Conservation (phyloP, 2,888 invertebrate species). For the Patella ulyssiponensis region DNA sequence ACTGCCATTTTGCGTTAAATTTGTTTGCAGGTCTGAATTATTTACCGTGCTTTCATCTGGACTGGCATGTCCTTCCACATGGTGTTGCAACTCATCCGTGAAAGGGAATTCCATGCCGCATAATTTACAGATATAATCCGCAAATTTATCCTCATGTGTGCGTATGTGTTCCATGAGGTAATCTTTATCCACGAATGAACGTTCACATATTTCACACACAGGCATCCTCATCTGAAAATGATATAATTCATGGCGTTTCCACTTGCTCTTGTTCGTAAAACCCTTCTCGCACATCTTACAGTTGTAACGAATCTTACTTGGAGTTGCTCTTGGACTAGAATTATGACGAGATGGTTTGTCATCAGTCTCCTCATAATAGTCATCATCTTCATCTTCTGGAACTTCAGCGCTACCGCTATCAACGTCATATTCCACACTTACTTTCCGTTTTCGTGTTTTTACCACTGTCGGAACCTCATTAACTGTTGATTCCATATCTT, state of each 20-base stretch:
- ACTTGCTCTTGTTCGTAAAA: not conserved
- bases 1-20: not conserved
- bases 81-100: not conserved
- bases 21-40: not conserved
- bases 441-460: too few species aligned
- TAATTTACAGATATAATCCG: not conserved
- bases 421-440: not conserved
- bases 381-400: not conserved
- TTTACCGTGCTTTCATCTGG: not conserved
- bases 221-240: slow-evolving; percentile 6
- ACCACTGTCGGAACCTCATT: not conserved
- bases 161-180: not conserved
- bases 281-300: slow-evolving; percentile 3
- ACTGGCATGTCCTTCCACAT: not conserved
- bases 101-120: slow-evolving; percentile 6
- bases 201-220: not conserved
- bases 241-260: slow-evolving; percentile 1
- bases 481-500: not conserved
- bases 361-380: not conserved
- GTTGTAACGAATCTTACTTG: not conserved
- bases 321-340: not conserved
- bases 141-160: not conserved
- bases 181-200: slow-evolving; percentile 3
- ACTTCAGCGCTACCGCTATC: not conserved
- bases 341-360: not conserved